These are phyloP conservation scores for Anoplophora glabripennis DNA, from an alignment of 1,140 invertebrate genomes.

Conservation along the genomic window DNA sequence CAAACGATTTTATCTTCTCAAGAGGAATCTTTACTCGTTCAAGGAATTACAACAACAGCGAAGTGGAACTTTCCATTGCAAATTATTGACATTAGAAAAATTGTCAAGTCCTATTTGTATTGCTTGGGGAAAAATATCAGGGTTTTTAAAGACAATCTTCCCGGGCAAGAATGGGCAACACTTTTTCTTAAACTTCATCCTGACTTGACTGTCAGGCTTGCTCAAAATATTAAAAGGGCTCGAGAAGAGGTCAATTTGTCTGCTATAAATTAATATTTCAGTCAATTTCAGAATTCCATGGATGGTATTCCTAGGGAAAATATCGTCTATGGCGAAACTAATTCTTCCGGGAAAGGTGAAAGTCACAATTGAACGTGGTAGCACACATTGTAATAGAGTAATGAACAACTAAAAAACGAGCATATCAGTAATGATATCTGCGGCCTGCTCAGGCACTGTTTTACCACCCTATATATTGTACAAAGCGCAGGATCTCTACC, in stretches of 20 bases:
- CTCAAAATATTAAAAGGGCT: conserved; percentile 9
- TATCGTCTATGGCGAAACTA: conserved; percentile 3
- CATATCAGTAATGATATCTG: conserved; percentile 5
- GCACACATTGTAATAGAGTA: conserved; percentile 6
- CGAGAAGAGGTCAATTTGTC: neutral
- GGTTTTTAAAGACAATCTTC: neutral
- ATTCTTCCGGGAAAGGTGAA: neutral
- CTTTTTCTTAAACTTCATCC: neutral
- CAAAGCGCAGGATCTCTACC: neutral
- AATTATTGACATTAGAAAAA: neutral
- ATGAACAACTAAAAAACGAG: conserved; percentile 7
- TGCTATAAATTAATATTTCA: conserved; percentile 3
- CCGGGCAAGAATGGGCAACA: neutral
- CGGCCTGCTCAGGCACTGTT: neutral
- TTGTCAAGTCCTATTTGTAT: neutral
- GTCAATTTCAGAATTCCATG: neutral
- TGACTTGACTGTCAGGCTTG: neutral
- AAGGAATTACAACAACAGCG: neutral
- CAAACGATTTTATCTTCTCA: neutral
- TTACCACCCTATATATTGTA: neutral
- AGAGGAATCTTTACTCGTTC: neutral
- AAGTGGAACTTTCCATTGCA: neutral
- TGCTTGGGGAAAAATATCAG: neutral
- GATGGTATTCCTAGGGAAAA: conserved; percentile 1
- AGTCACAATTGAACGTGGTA: neutral